phyloP scores from a whole-genome alignment of 2,888 invertebrate species.

The Coremacera marginata region DNA sequence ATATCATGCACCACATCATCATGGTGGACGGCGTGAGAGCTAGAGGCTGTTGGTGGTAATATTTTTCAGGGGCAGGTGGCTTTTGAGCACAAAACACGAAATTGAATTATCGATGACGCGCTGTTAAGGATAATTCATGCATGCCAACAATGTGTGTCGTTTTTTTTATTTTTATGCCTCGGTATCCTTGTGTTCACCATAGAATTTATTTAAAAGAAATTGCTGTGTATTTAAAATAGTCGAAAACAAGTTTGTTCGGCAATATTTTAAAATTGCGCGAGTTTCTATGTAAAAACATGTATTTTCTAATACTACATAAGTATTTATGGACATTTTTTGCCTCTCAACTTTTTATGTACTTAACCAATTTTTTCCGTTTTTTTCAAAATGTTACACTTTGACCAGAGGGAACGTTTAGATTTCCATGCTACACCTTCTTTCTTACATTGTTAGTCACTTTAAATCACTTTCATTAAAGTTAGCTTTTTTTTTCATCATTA shows the following conservation, averaged over 20 bases:
- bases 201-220: not conserved
- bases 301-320: too few species aligned
- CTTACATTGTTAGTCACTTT: not conserved
- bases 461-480: conserved; percentile 14
- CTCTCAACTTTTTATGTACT: too few species aligned
- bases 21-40: not conserved
- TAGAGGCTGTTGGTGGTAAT: not conserved
- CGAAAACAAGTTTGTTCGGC: not conserved
- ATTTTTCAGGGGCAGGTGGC: not conserved
- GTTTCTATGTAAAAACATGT: too few species aligned
- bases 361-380: too few species aligned
- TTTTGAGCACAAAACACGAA: conserved; percentile 60
- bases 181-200: not conserved
- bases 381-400: not conserved
- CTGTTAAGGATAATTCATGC: conserved; percentile 33
- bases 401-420: not conserved
- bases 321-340: too few species aligned
- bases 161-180: not conserved
- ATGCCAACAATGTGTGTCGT: conserved; percentile 10
- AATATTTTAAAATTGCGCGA: not conserved
- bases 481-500: not conserved
- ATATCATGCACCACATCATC: conserved; percentile 10
- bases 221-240: conserved; percentile 32
- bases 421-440: not conserved
- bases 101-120: conserved; percentile 60